Conservation (phyloP, 2,797 vertebrate species). For the Podarcis lilfordi region DNA sequence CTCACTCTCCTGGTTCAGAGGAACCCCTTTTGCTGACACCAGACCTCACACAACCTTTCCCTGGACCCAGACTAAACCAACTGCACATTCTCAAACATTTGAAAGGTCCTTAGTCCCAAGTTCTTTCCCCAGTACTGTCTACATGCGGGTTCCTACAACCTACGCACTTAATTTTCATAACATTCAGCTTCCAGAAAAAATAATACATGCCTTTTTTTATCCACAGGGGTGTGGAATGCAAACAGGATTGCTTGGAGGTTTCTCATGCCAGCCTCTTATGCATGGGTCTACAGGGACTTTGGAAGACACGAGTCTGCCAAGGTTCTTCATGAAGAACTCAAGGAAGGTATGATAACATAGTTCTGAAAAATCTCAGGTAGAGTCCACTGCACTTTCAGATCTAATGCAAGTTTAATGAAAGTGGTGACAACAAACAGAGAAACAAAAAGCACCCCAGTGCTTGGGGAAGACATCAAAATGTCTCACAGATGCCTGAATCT, state of each 20-base stretch:
- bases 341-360: neutral
- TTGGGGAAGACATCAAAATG: slow-evolving; percentile 27
- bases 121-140: neutral
- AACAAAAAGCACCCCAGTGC: neutral
- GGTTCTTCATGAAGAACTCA: neutral
- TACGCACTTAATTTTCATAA: slow-evolving; percentile 13
- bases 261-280: neutral
- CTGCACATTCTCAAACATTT: neutral
- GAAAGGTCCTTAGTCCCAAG: neutral
- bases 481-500: neutral
- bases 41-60: neutral
- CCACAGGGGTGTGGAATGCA: neutral
- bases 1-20: neutral
- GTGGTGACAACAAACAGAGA: slow-evolving; percentile 11
- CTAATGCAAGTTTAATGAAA: slow-evolving; percentile 35
- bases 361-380: neutral
- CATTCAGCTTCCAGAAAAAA: slow-evolving; percentile 4
- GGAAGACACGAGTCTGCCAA: neutral
- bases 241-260: neutral
- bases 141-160: neutral
- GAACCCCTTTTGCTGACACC: neutral
- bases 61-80: neutral
- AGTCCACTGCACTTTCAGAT: slow-evolving; percentile 6
- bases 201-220: neutral
- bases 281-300: neutral